phyloP scores from a whole-genome alignment of 2,888 invertebrate genomes.

The Himalopsyche kuldschensis region DNA sequence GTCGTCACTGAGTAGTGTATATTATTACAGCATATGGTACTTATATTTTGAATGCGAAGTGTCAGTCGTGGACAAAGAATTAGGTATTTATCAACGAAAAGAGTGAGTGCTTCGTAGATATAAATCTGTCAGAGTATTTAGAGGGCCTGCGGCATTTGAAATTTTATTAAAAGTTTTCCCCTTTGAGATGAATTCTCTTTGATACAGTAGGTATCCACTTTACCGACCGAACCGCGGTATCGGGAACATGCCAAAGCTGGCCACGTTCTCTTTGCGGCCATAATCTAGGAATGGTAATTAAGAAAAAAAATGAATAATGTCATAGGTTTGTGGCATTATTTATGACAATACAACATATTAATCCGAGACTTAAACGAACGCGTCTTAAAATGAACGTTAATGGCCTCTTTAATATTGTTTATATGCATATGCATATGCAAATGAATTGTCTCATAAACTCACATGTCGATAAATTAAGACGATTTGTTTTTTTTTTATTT shows the following conservation, averaged over 20 bases:
- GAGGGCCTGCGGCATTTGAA: slow-evolving; percentile 52
- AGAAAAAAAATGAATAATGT: slow-evolving; percentile 23
- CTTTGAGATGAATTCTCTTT: slow-evolving; percentile 58
- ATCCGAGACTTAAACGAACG: not conserved
- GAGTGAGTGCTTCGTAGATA: slow-evolving; percentile 41
- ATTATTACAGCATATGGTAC: too few relatives aligned
- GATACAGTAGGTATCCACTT: slow-evolving; percentile 43
- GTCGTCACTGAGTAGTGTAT: too few relatives aligned
- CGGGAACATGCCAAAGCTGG: slow-evolving; percentile 4
- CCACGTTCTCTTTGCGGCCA: not conserved
- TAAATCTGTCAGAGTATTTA: slow-evolving; percentile 50
- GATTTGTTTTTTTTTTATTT: not conserved
- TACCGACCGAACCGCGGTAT: slow-evolving; percentile 2
- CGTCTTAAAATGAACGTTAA: not conserved
- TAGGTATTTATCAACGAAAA: slow-evolving; percentile 23
- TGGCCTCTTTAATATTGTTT: not conserved
- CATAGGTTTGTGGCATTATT: slow-evolving; percentile 14
- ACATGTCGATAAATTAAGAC: not conserved
- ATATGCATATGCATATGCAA: not conserved
- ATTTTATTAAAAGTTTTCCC: slow-evolving; percentile 60
- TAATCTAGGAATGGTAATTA: slow-evolving; percentile 6
- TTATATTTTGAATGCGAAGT: not conserved
- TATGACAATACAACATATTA: slow-evolving; percentile 23
- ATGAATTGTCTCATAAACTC: not conserved
- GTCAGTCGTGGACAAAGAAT: not conserved